Evolutionary conservation across 2,888 invertebrate genomes (phyloP).

Genomic region (Entomobrya multifasciata): DNA sequence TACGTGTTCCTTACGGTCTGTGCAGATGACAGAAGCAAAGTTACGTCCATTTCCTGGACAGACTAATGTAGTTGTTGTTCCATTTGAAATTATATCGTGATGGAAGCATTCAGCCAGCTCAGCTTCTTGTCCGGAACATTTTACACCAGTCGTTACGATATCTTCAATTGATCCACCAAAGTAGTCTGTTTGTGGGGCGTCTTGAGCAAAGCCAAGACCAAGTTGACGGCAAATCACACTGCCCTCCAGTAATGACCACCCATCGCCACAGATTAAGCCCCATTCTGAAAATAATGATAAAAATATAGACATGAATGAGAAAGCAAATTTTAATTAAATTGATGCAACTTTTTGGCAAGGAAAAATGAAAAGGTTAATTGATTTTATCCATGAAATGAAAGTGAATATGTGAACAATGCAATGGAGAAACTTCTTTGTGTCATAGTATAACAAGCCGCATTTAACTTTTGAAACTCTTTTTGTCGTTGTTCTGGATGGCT

Average conservation of each 20-base stretch:
- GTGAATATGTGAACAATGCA: no score
- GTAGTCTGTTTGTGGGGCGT: conserved; percentile 29
- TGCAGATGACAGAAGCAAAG: conserved; percentile 9
- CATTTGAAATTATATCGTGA: background rate
- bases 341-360: no score
- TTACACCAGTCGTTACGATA: conserved; percentile 24
- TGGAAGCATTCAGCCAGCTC: conserved; percentile 34
- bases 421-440: no score
- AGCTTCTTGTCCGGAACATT: conserved; percentile 5
- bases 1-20: no score
- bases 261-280: conserved; percentile 19
- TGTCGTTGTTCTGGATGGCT: no score
- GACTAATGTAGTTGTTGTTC: background rate
- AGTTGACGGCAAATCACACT: conserved; percentile 22
- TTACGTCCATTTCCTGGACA: conserved; percentile 34
- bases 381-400: no score
- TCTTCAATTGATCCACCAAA: conserved; percentile 8
- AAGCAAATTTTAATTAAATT: no score
- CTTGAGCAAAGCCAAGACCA: conserved; percentile 4
- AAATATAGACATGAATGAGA: no score
- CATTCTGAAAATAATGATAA: no score
- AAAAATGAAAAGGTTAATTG: no score
- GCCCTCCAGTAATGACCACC: conserved; percentile 28
- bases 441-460: no score
- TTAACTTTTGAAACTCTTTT: no score